Evolutionary conservation across 1,140 invertebrate genomes (phyloP), one percentile per base, ranked within the genome.

Genomic region (Drosophila ogumai): DNA sequence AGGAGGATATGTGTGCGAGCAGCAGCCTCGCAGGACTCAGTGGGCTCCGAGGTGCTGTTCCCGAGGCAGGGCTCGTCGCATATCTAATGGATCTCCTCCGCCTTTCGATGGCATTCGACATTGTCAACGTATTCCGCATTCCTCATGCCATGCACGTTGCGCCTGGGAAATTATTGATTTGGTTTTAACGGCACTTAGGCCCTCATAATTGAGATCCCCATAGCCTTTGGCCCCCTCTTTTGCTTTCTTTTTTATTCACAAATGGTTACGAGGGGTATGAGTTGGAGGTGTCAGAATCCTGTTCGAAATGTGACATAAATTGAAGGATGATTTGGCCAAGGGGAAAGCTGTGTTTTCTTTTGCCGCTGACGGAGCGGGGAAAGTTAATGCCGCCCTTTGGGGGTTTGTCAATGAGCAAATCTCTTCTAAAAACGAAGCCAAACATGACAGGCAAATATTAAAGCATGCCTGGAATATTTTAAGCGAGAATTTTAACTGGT

Each of bases 161-260:
- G 22, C n/a, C 58, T 38, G 41, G 41, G n/a, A 78, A 78, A 69
- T 71, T 78, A 78, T 78, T 78, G 75, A 78, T 78, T 78, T 71
- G 75, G 66, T 71, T 78, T 78, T 71, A 78, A 71, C 65, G 75
- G 66, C 74, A 78, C 75, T 78, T 71, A 64, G 75, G 46, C 43
- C 28, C 43, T 63, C 47, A 78, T 78, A 78, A 78, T 71, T 78
- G 75, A 76, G 75, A 57, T 44, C 41, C 52, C 32, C 41, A 40
- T 41, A 47, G 54, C 60, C 41, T 55, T 64, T 40, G 36, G 36
- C 44, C 40, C n/a, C 6, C 38, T 6, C n/a, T 36, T 34, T 40
- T 17, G 19, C 9, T 1, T 15, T 0, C 8, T 25, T 38, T 38
- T 36, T 19, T 54, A 36, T 38, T 38, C 52, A 38, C 8, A 55